Evolutionary conservation across 2,113 vertebrate genomes (phyloP).

Genomic region (Condylura cristata): DNA sequence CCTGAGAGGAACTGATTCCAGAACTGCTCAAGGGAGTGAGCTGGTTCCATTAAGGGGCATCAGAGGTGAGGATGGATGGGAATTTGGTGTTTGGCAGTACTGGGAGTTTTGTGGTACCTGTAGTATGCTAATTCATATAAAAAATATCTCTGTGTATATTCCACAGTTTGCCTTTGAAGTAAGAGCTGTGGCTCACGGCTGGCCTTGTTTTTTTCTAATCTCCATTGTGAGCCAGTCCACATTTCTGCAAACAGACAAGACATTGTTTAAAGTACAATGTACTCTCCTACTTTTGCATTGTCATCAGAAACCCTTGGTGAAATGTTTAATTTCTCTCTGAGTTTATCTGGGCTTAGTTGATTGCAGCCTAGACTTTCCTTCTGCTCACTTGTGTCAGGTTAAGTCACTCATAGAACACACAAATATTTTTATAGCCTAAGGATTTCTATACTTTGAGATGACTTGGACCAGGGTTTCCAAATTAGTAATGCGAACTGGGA

Average conservation of each 20-base stretch:
- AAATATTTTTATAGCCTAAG: conserved; percentile 39
- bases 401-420: background rate
- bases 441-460: conserved; percentile 31
- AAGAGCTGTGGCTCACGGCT: background rate
- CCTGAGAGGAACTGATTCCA: background rate
- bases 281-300: conserved; percentile 22
- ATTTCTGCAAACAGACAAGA: conserved; percentile 42
- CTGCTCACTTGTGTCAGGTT: conserved; percentile 14
- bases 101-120: background rate
- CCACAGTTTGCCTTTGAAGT: conserved; percentile 4
- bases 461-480: conserved; percentile 22
- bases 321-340: conserved; percentile 27
- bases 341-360: conserved; percentile 38
- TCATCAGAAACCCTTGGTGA: conserved; percentile 58
- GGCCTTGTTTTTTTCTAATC: background rate
- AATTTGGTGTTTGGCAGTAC: background rate
- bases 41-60: background rate
- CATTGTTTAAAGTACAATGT: conserved; percentile 49
- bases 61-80: background rate
- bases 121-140: background rate
- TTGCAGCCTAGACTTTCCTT: conserved; percentile 51
- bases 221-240: background rate
- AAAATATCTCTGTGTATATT: background rate
- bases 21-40: background rate
- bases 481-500: background rate